Conservation (phyloP, 2,888 invertebrate species). For the Machimus atricapillus region DNA sequence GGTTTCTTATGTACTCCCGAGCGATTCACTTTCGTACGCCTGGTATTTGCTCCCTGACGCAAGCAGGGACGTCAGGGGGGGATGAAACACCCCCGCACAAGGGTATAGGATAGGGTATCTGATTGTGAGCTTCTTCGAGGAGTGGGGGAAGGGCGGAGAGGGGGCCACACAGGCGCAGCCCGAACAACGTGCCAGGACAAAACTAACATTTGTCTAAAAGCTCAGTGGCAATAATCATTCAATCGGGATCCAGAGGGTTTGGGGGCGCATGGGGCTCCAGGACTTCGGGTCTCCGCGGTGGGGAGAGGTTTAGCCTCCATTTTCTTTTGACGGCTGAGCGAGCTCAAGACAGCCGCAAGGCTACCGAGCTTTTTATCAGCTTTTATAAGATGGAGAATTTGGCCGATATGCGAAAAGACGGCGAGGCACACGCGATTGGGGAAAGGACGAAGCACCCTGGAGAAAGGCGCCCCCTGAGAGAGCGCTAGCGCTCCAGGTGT, state of each 20-base stretch:
- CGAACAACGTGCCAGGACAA: constrained; percentile 2
- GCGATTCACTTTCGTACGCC: constrained; percentile 37
- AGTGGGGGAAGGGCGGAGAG: neutral
- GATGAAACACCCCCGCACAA: neutral
- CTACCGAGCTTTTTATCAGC: constrained; percentile 14
- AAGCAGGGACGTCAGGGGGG: constrained; percentile 22
- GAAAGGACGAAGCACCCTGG: constrained; percentile 2
- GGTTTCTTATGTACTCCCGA: constrained; percentile 36
- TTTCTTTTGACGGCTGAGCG: constrained; percentile 1
- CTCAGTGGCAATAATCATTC: constrained; percentile 33
- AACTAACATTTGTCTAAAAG: constrained; percentile 40
- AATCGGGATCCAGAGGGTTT: neutral
- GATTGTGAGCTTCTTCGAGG: neutral
- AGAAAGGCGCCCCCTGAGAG: constrained; percentile 6
- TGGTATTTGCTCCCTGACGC: constrained; percentile 36
- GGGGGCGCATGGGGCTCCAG: neutral
- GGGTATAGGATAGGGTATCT: neutral
- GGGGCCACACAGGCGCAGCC: neutral
- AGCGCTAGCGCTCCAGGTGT: neutral
- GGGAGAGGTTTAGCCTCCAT: neutral
- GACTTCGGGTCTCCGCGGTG: neutral
- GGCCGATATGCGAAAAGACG: neutral
- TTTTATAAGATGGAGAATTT: constrained; percentile 12
- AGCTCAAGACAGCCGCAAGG: neutral
- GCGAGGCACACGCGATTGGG: neutral